Base-by-base conservation (phyloP, 2,888 invertebrate species). In the Acanthosepion esculentum region DNA sequence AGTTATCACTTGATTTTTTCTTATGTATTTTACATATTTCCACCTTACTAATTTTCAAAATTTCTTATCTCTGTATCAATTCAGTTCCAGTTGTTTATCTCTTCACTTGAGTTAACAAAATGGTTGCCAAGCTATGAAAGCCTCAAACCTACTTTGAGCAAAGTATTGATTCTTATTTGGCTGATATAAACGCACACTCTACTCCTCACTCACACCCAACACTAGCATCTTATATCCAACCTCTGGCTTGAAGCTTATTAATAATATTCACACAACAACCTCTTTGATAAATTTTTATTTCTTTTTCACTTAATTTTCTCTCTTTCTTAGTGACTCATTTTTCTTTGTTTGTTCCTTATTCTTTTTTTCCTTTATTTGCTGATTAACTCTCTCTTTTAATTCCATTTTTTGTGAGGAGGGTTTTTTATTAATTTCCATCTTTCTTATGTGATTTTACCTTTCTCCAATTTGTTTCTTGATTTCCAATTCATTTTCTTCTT, bases 11-110 rank as follows among this genome's bases (percentile, higher is more conserved):
- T 78, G 15, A 78, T n/a, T 78, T n/a, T 78, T 78, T 78, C n/a
- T 78, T 78, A 78, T n/a, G 33, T 78, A 78, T 78, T 78, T 78
- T 78, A 78, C 78, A 78, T 78, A 78, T 78, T 78, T 78, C 78
- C n/a, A n/a, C 78, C n/a, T 78, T 78, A 78, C 15, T 33, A 78
- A n/a, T n/a, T 78, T 78, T 33, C n/a, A 78, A 41, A 78, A 78
- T 78, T 78, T 78, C 78, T 78, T 78, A 78, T 78, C 78, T 78
- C 12, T 78, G 15, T 33, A 78, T 78, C n/a, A 78, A 15, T 78
- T 78, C 78, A 33, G 78, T 78, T 78, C n/a, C n/a, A 78, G 78
- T 78, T 78, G 78, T n/a, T 78, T 78, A 78, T 78, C 78, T n/a
- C 78, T 33, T 33, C 33, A n/a, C 78, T n/a, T 78, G n/a, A 78